phyloP scores from a whole-genome alignment of 2,113 vertebrate species.

The Lichenostomus cassidix region DNA sequence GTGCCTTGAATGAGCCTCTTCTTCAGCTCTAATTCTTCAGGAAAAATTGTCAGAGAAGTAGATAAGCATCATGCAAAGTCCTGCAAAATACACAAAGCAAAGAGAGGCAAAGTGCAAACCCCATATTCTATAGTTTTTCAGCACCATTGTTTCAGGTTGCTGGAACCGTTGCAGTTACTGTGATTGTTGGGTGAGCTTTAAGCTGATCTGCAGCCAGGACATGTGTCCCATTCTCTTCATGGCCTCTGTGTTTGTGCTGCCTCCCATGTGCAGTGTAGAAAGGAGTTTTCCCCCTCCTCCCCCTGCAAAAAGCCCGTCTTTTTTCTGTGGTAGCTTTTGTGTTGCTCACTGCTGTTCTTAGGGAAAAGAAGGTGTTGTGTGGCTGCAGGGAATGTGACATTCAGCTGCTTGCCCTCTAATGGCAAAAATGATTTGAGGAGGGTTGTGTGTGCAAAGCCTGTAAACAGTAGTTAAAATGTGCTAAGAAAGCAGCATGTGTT shows the following conservation, averaged over 20 bases:
- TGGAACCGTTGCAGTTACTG: not conserved
- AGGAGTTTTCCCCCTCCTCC: not conserved
- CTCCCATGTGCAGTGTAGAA: not conserved
- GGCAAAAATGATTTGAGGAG: not conserved
- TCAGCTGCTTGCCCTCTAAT: not conserved
- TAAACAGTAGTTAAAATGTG: not conserved
- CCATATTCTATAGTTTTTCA: not conserved
- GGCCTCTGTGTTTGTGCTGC: not conserved
- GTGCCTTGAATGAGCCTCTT: not conserved
- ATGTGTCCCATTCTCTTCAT: fast-evolving
- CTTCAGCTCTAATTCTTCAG: not conserved
- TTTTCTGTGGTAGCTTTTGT: not conserved
- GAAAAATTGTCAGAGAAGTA: not conserved
- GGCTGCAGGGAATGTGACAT: not conserved
- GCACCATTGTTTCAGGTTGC: not conserved
- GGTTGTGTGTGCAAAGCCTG: not conserved
- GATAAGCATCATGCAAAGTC: not conserved
- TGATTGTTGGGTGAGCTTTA: not conserved
- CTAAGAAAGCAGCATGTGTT: not conserved
- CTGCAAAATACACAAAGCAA: not conserved
- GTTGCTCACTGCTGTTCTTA: not conserved
- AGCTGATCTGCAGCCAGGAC: not conserved
- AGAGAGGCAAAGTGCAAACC: not conserved
- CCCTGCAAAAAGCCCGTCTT: not conserved
- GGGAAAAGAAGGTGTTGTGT: not conserved